phyloP scores from a whole-genome alignment of 2,888 invertebrate species.

The Pseudococcus viburni region DNA sequence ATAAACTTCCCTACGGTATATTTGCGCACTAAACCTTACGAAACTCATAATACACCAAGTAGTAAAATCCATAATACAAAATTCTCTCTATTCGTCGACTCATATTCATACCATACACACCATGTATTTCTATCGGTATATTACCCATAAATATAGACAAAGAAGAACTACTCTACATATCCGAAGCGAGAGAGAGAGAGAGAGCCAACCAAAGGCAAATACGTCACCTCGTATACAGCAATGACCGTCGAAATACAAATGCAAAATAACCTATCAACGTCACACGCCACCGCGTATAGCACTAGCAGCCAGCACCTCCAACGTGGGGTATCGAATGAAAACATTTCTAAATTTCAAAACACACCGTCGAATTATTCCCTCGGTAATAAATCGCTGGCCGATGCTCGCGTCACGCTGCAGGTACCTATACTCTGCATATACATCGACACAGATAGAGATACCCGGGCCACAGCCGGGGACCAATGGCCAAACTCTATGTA shows the following conservation, averaged over 20 bases:
- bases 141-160: neutral
- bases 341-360: conserved; percentile 35
- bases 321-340: neutral
- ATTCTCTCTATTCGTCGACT: neutral
- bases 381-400: conserved; percentile 29
- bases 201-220: neutral
- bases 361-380: conserved; percentile 33
- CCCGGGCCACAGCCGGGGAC: neutral
- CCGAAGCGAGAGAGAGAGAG: neutral
- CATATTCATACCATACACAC: neutral
- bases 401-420: conserved; percentile 23
- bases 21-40: neutral
- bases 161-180: neutral
- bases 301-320: neutral
- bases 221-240: conserved; percentile 4
- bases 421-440: neutral
- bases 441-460: neutral
- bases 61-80: neutral
- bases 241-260: conserved; percentile 29
- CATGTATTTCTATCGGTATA: neutral
- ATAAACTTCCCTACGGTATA: neutral
- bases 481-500: neutral
- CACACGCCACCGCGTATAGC: conserved; percentile 10
- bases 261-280: conserved; percentile 47
- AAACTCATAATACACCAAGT: neutral